Percentiles rank a stretch among this genome's conserved stretches.
These are phyloP conservation scores for Ctenosaura bakeri DNA, from an alignment of 2,797 vertebrate genomes.

Conservation along the genomic window DNA sequence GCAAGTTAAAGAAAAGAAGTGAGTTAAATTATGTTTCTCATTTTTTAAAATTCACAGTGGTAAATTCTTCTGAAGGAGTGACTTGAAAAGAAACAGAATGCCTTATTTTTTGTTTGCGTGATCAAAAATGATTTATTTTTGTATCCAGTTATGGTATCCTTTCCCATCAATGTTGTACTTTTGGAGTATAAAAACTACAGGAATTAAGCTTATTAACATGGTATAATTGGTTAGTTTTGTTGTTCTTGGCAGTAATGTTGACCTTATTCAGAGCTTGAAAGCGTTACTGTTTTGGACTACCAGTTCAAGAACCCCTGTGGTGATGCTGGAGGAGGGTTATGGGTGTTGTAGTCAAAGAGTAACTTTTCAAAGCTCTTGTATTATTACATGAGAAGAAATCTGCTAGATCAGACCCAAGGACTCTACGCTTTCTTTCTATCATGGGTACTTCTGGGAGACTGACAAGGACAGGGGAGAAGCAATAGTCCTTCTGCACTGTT, in stretches of 20 bases:
- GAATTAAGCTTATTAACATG: background rate
- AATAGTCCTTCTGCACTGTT: background rate
- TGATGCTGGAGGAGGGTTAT: too few relatives aligned
- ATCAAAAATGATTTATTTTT: background rate
- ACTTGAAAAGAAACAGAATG: background rate
- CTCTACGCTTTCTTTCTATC: background rate
- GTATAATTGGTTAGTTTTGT: background rate
- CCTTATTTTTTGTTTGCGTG: background rate
- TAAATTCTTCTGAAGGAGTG: background rate
- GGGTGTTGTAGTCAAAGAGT: too few relatives aligned
- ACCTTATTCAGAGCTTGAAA: too few relatives aligned
- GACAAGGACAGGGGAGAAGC: background rate
- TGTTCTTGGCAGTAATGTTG: background rate
- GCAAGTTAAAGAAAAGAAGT: background rate
- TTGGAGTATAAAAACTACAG: background rate
- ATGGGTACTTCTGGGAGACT: background rate
- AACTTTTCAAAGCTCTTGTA: too few relatives aligned
- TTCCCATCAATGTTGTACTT: background rate
- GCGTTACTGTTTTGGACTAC: too few relatives aligned
- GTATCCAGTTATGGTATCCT: background rate
- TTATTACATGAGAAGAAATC: background rate
- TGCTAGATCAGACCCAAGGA: background rate
- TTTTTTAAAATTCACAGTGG: background rate
- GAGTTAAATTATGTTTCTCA: background rate
- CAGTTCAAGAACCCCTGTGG: too few relatives aligned